These are phyloP conservation scores for Alauda arvensis DNA, from an alignment of 2,797 vertebrate genomes.

Conservation along the genomic window DNA sequence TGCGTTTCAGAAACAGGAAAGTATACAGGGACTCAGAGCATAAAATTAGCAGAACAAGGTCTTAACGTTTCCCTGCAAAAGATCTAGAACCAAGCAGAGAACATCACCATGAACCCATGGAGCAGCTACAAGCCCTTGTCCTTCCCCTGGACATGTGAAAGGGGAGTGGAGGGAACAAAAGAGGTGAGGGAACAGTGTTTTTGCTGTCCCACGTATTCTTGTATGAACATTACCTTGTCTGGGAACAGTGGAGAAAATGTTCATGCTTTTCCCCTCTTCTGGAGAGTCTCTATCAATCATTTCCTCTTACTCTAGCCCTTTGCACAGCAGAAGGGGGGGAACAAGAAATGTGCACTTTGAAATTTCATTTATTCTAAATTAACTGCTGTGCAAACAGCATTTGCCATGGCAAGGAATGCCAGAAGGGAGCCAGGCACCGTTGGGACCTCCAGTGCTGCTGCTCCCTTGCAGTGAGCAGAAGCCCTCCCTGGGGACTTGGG, in stretches of 20 bases:
- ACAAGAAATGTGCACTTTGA: background rate
- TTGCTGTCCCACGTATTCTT: background rate
- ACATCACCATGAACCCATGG: background rate
- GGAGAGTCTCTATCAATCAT: background rate
- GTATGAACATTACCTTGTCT: background rate
- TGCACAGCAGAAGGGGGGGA: background rate
- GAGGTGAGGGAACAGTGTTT: background rate
- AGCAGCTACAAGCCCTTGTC: background rate
- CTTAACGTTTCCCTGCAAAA: background rate
- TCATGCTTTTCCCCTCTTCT: background rate
- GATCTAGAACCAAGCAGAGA: background rate
- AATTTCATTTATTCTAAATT: background rate
- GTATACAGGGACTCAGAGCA: background rate
- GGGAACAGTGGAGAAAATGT: background rate
- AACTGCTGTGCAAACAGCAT: background rate
- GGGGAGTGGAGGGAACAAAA: background rate
- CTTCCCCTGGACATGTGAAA: background rate
- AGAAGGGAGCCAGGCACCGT: background rate
- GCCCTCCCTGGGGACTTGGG: too few relatives aligned
- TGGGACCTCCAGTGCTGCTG: background rate
- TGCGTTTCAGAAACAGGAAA: rapidly evolving
- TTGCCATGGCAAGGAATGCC: background rate
- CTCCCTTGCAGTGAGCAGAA: rapidly evolving
- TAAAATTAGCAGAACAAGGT: background rate
- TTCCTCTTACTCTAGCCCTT: background rate